phyloP scores from a whole-genome alignment of 2,888 invertebrate species.

The Syrphus vitripennis region DNA sequence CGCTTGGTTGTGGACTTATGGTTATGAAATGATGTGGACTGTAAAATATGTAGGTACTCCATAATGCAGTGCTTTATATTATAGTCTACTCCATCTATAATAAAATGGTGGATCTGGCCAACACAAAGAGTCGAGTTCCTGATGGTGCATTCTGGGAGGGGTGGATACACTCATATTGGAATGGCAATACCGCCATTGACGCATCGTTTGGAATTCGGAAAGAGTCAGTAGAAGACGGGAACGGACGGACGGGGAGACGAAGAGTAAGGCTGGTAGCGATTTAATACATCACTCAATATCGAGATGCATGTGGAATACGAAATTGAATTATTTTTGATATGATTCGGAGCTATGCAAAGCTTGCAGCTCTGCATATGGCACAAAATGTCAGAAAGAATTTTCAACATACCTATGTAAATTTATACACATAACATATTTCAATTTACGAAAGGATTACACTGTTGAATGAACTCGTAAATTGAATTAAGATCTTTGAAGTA shows the following conservation, averaged over 20 bases:
- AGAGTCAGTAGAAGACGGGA: neutral
- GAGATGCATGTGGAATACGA: slow-evolving; percentile 37
- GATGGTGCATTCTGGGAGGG: neutral
- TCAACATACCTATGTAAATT: too few species aligned
- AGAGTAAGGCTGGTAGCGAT: slow-evolving; percentile 28
- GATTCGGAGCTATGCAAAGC: slow-evolving; percentile 28
- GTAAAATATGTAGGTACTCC: neutral
- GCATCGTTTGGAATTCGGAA: neutral
- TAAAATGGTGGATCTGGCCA: neutral
- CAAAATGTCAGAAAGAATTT: slow-evolving; percentile 40
- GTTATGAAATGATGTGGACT: neutral
- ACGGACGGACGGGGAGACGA: neutral
- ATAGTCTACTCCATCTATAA: neutral
- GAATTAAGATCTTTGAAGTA: slow-evolving; percentile 37
- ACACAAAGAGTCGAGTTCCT: neutral
- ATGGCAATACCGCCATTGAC: neutral
- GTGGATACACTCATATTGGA: neutral
- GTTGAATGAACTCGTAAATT: slow-evolving; percentile 44
- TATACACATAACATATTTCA: slow-evolving; percentile 53
- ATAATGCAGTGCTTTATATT: neutral
- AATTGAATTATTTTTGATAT: slow-evolving; percentile 53
- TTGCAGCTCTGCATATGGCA: slow-evolving; percentile 35
- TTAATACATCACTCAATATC: slow-evolving; percentile 44
- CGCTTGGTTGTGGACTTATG: too few species aligned
- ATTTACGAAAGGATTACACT: slow-evolving; percentile 55